A percentile compares a stretch with the other conserved stretches of the same genome.
Conservation (phyloP, 2,888 invertebrate genomes). For the Brachypalpus laphriformis region DNA sequence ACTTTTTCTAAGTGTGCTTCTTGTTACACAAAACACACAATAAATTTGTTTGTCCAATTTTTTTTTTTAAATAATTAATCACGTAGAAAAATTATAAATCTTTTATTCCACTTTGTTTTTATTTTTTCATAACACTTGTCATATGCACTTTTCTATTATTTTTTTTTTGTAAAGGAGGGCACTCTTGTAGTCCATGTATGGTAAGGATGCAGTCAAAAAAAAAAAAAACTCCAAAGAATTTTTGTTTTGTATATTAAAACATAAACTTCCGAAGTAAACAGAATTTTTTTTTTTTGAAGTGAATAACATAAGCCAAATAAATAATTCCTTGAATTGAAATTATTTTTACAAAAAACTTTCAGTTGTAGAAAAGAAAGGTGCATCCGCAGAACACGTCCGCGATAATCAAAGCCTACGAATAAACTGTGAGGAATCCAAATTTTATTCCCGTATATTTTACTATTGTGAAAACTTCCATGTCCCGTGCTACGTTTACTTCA, state of each 20-base stretch:
- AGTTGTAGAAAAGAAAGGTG: constrained; percentile 44
- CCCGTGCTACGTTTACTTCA: no score
- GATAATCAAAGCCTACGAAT: constrained; percentile 78
- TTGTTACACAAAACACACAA: not conserved
- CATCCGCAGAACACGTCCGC: constrained; percentile 75
- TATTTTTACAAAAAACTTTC: constrained; percentile 3
- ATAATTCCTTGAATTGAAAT: constrained; percentile 1
- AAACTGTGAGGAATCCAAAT: constrained; percentile 74
- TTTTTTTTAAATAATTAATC: not conserved
- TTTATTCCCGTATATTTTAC: constrained; percentile 63
- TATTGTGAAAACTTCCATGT: constrained; percentile 38
- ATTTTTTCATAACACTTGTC: not conserved
- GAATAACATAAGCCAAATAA: not conserved
- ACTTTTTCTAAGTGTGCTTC: not conserved
- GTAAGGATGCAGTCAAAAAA: constrained; percentile 18
- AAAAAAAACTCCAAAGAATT: not conserved
- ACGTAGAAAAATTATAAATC: constrained; percentile 9
- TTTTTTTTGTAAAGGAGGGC: not conserved
- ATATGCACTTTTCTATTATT: not conserved
- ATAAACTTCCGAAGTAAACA: not conserved
- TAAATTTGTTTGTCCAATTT: not conserved
- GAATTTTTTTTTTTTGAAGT: not conserved
- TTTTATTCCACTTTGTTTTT: constrained; percentile 3
- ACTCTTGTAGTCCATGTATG: constrained; percentile 4
- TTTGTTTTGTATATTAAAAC: not conserved